These are phyloP conservation scores for Trichomycterus rosablanca DNA, from an alignment of 2,113 vertebrate species.

Conservation along the genomic window DNA sequence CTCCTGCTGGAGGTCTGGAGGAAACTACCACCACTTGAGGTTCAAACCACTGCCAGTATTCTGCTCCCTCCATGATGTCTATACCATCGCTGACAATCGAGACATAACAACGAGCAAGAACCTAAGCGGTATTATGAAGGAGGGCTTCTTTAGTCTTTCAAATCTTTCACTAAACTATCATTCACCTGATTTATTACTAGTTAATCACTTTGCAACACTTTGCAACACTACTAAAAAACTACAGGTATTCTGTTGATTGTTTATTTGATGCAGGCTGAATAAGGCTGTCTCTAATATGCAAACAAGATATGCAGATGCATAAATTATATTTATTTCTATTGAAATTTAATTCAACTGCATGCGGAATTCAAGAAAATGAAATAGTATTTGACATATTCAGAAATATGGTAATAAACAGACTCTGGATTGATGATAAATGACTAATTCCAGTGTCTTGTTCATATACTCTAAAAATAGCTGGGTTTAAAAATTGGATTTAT, in stretches of 20 bases:
- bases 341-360: slow-evolving; percentile 36
- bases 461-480: too few species aligned
- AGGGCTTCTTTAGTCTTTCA: slow-evolving; percentile 40
- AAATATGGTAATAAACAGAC: slow-evolving; percentile 8
- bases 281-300: slow-evolving; percentile 7
- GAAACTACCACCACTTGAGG: slow-evolving; percentile 55
- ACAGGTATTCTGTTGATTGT: slow-evolving; percentile 9
- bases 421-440: slow-evolving; percentile 11
- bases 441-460: too few species aligned
- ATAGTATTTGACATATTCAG: slow-evolving; percentile 13
- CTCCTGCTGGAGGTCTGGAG: slow-evolving; percentile 42
- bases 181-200: slow-evolving; percentile 24
- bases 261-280: slow-evolving; percentile 3
- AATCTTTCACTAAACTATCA: slow-evolving; percentile 46
- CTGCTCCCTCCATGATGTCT: slow-evolving; percentile 30
- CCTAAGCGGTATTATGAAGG: slow-evolving; percentile 49
- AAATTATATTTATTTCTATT: slow-evolving; percentile 14
- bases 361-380: slow-evolving; percentile 36
- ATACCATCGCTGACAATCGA: slow-evolving; percentile 60
- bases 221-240: background rate
- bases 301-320: slow-evolving; percentile 36
- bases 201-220: slow-evolving; percentile 27
- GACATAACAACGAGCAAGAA: slow-evolving; percentile 53
- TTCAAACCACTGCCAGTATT: slow-evolving; percentile 42
- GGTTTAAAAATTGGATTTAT: too few species aligned